Evolutionary conservation across 2,113 vertebrate genomes (phyloP), one percentile per base, ranked within the genome.

Genomic region (Ancistrus triradiatus): DNA sequence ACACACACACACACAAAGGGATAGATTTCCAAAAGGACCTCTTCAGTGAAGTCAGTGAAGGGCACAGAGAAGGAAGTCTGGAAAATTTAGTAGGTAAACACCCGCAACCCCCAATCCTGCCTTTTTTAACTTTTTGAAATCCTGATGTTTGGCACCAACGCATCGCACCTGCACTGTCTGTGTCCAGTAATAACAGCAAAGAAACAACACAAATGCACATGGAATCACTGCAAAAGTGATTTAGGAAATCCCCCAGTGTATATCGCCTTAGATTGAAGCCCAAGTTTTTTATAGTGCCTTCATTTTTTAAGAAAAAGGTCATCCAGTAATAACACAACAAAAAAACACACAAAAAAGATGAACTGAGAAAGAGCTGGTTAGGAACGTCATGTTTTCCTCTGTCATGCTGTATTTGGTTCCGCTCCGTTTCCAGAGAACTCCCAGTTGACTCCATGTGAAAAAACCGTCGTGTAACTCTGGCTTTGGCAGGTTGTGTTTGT

Each of bases 301-400:
- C 19, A 52, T 21, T 50, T 52, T n/a, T 52, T 4, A n/a, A n/a
- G n/a, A n/a, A n/a, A n/a, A 55, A 24, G 14, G 13, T 33, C 47
- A 38, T 37, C 38, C 18, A 33, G 37, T 3, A 33, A 50, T 7
- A 35, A 50, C 24, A 4, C 1, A 42, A 15, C 3, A 10, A 53
- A 48, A 56, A 48, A 49, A 14, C 14, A 42, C 4, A 42, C 48
- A 48, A 33, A 40, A 43, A 2, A 8, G 35, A 28, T 31, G 37
- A 50, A 24, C n/a, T 55, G 43, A 47, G 43, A 38, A 35, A 10
- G 14, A 47, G 38, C 38, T 25, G 13, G 18, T 46, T 28, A 55
- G 33, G 59, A 63, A 14, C 5, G 31, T 59, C 40, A 67, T 52
- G 51, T 72, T 72, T 33, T 66, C 59, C 57, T 51, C 33, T 4